These are phyloP conservation scores for Sphenodon punctatus DNA, from an alignment of 2,797 vertebrate species.

Conservation along the genomic window DNA sequence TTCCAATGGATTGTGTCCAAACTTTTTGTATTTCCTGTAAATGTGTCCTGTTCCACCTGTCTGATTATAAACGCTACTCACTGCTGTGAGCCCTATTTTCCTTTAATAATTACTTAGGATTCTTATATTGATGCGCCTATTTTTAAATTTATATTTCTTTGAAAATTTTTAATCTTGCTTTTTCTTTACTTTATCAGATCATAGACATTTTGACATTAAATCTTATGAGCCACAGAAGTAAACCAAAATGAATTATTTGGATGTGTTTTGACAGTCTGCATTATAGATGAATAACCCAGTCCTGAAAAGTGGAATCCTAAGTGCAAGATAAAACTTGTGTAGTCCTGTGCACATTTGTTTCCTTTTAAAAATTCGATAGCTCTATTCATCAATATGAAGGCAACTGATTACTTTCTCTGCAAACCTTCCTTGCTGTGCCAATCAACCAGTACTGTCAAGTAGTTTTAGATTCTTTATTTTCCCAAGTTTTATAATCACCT, in stretches of 20 bases:
- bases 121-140: neutral
- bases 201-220: too few species aligned
- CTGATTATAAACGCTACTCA: neutral
- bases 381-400: neutral
- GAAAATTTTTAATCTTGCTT: neutral
- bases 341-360: accelerated
- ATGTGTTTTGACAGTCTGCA: too few species aligned
- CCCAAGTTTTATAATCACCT: neutral
- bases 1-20: neutral
- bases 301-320: too few species aligned
- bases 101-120: neutral
- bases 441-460: neutral
- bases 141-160: neutral
- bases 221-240: too few species aligned
- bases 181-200: neutral
- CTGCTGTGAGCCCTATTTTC: neutral
- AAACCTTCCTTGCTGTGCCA: neutral
- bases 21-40: neutral
- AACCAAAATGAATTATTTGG: neutral
- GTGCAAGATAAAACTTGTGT: neutral
- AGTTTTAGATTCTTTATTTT: neutral
- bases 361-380: too few species aligned
- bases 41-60: neutral
- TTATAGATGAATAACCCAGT: too few species aligned
- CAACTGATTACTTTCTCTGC: neutral